Evolutionary conservation across 2,797 vertebrate species (phyloP), one percentile per base, ranked within the genome.

Genomic region (Pyrocephalus nanus): DNA sequence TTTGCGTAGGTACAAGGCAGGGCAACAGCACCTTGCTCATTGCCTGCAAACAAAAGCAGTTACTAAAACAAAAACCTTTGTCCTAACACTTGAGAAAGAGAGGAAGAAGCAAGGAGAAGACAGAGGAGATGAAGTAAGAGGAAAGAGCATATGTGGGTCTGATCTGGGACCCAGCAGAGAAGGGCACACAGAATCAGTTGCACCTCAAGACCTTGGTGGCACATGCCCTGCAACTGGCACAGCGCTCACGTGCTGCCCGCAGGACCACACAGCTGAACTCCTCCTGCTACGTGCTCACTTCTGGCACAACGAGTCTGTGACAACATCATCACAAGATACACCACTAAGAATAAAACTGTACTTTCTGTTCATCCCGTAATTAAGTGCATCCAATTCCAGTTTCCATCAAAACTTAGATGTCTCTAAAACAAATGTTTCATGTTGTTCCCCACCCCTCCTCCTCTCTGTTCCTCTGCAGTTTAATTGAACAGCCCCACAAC

Each of bases 171-270:
- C 21, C 23, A 47, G 58, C 11, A 60, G 32, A 14, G 22, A 81
- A 42, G 2, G 5, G 23, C 53, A 61, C 19, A 60, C 70, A 38
- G 8, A 55, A 27, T 12, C 8, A 1, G 18, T 51, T 64, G n/a
- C 15, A 32, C 26, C 47, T 69, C 4, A 3, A 65, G 53, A 40
- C 65, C 21, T 15, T 34, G 34, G 57, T 3, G 3, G 47, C 47
- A 75, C 1, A 2, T 65, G 34, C 22, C 30, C n/a, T n/a, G 40
- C 19, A 58, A 38, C 30, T 22, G 3, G 5, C 34, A 50, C 30
- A 67, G 60, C 1, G 1, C n/a, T 23, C 3, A 0, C 71, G 26
- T 58, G 61, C 53, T 64, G 40, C 54, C 48, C 0, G 0, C 0
- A n/a, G 51, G 60, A 81, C n/a, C 51, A 73, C 40, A n/a, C 0